Evolutionary conservation across 2,888 invertebrate species (phyloP), one percentile per base, ranked within the genome.

Genomic region (Melolontha melolontha): DNA sequence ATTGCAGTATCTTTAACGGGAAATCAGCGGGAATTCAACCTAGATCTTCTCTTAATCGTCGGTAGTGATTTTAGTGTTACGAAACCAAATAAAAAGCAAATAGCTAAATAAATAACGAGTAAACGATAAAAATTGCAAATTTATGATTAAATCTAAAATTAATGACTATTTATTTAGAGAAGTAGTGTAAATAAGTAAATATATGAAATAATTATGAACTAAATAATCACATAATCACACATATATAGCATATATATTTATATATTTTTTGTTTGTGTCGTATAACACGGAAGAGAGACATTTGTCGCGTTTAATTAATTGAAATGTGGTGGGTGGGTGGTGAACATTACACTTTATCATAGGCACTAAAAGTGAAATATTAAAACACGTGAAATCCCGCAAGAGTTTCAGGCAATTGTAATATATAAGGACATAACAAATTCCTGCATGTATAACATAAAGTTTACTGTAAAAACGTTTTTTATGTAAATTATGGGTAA

Each of bases 321-420:
- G 54, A 54, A 54, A 40, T 54, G 54, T 50, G 50, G 34, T 34
- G 34, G 6, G 4, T 4, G 6, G 34, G 54, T 54, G 40, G 40
- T 40, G 40, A 54, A 54, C 41, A 54, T 54, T 40, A 54, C 11
- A 40, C 54, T 54, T 54, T 54, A 54, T 54, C 54, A 54, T 54
- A 54, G 54, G 54, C 39, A 54, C 17, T 54, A 54, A 54, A 54
- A 39, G 54, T 54, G 39, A 54, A 54, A 54, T 54, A 54, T 54
- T 54, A 54, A 54, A 54, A 54, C 16, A 29, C 51, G 34, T 12
- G 17, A 40, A 54, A 54, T 54, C 54, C 54, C 54, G 40, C 17
- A 54, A 54, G 54, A 54, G 39, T 17, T 11, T n/a, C 39, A 14
- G 40, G 54, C 51, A 34, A 34, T 34, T 34, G 8, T 34, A 34